phyloP scores from a whole-genome alignment of 2,113 vertebrate genomes.

The Pardalotus punctatus region DNA sequence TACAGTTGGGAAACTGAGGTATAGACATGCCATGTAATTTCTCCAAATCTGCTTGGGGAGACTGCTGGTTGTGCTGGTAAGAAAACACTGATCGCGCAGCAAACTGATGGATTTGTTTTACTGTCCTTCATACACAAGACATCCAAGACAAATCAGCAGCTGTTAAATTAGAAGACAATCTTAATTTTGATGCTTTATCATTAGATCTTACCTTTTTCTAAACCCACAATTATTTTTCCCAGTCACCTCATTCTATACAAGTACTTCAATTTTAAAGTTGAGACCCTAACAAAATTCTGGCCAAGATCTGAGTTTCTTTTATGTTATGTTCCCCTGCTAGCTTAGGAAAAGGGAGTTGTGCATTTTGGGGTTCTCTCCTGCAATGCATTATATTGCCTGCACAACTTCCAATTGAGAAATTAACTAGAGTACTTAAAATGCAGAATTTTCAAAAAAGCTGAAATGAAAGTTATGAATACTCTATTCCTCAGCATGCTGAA shows the following conservation, averaged over 20 bases:
- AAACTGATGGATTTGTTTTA: background rate
- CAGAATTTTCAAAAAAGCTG: background rate
- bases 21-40: background rate
- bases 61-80: background rate
- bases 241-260: background rate
- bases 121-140: background rate
- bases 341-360: background rate
- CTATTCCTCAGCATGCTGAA: background rate
- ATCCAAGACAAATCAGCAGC: background rate
- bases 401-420: background rate
- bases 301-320: background rate
- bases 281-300: background rate
- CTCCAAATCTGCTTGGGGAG: background rate
- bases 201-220: background rate
- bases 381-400: background rate
- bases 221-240: background rate
- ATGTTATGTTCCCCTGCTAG: background rate
- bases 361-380: background rate
- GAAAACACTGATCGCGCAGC: background rate
- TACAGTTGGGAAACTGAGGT: background rate
- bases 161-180: background rate
- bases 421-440: background rate
- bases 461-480: background rate
- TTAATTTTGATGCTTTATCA: background rate
- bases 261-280: background rate